A percentile compares a stretch with the other conserved stretches of the same genome.
phyloP scores from a whole-genome alignment of 2,888 invertebrate species.

The Agriopis leucophaearia region DNA sequence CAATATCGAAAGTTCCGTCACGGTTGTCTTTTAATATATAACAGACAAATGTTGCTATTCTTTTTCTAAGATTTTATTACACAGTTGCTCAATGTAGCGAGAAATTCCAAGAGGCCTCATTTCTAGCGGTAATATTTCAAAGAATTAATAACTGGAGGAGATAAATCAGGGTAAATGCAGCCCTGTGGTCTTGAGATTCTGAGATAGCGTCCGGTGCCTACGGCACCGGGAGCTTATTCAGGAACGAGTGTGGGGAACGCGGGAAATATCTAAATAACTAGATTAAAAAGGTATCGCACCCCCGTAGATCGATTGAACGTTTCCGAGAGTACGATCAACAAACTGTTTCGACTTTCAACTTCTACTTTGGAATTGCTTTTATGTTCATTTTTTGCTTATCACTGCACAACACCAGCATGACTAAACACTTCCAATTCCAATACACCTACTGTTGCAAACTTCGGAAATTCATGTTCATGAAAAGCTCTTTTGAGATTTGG shows the following conservation, averaged over 20 bases:
- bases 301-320: no score
- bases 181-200: constrained; percentile 22
- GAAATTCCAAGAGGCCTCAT: constrained; percentile 29
- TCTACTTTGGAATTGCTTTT: constrained; percentile 18
- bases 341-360: constrained; percentile 6
- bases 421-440: constrained; percentile 6
- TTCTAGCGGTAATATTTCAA: constrained; percentile 40
- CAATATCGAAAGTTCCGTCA: neutral
- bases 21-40: constrained; percentile 19
- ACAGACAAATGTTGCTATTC: constrained; percentile 23
- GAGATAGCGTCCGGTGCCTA: constrained; percentile 32
- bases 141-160: constrained; percentile 43
- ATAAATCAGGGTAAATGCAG: constrained; percentile 44
- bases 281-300: constrained; percentile 13
- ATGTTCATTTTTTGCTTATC: constrained; percentile 24
- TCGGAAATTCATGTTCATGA: constrained; percentile 9
- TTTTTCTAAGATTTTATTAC: constrained; percentile 13
- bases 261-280: constrained; percentile 20
- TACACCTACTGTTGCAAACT: constrained; percentile 9
- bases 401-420: constrained; percentile 19
- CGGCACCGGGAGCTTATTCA: constrained; percentile 20
- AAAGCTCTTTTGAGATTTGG: constrained; percentile 11
- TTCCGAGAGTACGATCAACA: neutral
- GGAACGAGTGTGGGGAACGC: constrained; percentile 19
- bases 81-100: constrained; percentile 25